Percentiles rank a stretch among this genome's conserved stretches.
Evolutionary conservation across 2,888 invertebrate species (phyloP).

Genomic region (Argynnis bischoffii): DNA sequence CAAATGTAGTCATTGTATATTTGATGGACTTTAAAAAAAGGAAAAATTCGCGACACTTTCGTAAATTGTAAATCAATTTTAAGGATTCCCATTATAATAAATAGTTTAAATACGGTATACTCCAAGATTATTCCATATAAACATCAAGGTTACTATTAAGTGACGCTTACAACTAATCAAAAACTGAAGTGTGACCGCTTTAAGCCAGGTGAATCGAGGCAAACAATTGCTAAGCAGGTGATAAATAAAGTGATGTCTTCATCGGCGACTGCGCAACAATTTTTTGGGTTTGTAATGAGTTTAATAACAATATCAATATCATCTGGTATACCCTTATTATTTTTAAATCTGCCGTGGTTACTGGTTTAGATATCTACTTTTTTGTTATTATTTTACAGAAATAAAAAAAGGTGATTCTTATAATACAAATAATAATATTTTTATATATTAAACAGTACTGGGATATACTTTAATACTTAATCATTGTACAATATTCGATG

Average conservation of each 20-base stretch:
- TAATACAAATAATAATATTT: too few relatives aligned
- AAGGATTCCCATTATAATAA: too few relatives aligned
- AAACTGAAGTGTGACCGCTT: constrained; percentile 45
- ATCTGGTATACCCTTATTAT: neutral
- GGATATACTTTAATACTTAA: neutral
- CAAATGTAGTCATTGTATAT: too few relatives aligned
- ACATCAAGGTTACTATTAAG: constrained; percentile 1
- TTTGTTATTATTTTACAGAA: neutral
- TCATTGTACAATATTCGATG: constrained; percentile 41
- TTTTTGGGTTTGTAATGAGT: constrained; percentile 12
- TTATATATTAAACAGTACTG: too few relatives aligned
- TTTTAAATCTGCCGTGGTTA: constrained; percentile 3
- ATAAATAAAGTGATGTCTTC: constrained; percentile 61
- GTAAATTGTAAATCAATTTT: too few relatives aligned
- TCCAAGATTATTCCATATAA: neutral
- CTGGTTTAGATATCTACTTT: neutral
- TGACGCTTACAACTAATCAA: constrained; percentile 41
- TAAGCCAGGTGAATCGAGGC: constrained; percentile 56
- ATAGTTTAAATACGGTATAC: too few relatives aligned
- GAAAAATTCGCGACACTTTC: too few relatives aligned
- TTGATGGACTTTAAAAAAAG: too few relatives aligned
- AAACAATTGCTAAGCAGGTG: constrained; percentile 60
- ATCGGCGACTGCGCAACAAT: constrained; percentile 63
- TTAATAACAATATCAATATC: constrained; percentile 18
- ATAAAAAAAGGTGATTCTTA: neutral